These are phyloP conservation scores for Ptychadena robeensis DNA, from an alignment of 2,797 vertebrate species.

Conservation along the genomic window DNA sequence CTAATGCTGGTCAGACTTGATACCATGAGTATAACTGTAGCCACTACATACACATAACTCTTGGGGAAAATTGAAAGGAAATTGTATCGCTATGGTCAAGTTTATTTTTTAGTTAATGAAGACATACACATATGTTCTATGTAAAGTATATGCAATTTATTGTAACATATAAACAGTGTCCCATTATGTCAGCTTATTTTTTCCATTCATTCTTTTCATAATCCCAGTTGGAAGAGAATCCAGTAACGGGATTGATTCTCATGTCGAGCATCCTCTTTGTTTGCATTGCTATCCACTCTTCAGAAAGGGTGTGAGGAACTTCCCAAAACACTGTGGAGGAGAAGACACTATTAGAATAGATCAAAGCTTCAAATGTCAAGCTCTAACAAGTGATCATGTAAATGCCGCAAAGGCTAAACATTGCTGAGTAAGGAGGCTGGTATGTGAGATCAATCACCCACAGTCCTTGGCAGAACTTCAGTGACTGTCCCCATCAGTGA, in stretches of 20 bases:
- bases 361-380: not conserved
- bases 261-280: conserved; percentile 83
- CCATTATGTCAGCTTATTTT: conserved; percentile 71
- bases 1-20: no score
- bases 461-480: not conserved
- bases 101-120: no score
- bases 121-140: not conserved
- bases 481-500: not conserved
- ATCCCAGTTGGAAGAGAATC: conserved; percentile 80
- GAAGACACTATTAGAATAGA: conserved; percentile 4
- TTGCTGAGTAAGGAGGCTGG: not conserved
- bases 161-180: not conserved
- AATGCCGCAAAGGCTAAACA: not conserved
- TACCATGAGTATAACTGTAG: no score
- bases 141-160: conserved; percentile 17
- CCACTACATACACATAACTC: no score
- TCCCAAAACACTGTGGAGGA: conserved; percentile 76
- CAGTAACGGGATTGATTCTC: conserved; percentile 80
- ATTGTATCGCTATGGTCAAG: no score
- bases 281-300: conserved; percentile 76
- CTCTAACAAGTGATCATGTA: not conserved
- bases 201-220: conserved; percentile 86
- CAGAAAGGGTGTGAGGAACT: conserved; percentile 77
- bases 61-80: no score
- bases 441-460: not conserved